phyloP scores from a whole-genome alignment of 2,888 invertebrate genomes.

The Anarsia innoxiella region DNA sequence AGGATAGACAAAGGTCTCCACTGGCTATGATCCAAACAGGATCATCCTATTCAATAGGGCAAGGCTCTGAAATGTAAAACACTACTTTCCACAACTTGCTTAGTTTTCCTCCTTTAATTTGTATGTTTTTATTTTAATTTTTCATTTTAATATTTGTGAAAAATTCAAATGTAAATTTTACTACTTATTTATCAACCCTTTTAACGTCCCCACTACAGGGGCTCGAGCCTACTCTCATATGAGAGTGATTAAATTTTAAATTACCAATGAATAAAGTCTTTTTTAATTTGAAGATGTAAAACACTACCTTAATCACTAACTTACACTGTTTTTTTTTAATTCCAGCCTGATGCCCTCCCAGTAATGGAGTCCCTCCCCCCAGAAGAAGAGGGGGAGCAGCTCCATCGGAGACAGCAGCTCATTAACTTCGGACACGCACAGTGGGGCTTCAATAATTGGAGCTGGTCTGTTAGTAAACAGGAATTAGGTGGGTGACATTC shows the following conservation, averaged over 20 bases:
- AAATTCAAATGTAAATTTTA: neutral
- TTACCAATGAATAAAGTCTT: too few species aligned
- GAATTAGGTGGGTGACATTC: constrained; percentile 53
- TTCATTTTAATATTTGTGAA: neutral
- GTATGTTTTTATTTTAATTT: neutral
- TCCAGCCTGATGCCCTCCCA: constrained; percentile 36
- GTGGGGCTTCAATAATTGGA: constrained; percentile 73
- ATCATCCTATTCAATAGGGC: too few species aligned
- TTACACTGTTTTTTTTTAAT: too few species aligned
- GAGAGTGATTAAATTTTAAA: too few species aligned
- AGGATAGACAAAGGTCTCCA: too few species aligned
- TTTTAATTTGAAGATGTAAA: neutral
- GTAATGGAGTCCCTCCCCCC: constrained; percentile 21
- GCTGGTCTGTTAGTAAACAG: constrained; percentile 65
- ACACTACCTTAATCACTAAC: too few species aligned
- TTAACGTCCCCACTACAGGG: too few species aligned
- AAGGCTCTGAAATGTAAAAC: too few species aligned
- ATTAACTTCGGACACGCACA: constrained; percentile 67
- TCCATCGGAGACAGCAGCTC: constrained; percentile 52
- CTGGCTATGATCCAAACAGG: too few species aligned
- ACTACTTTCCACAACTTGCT: too few species aligned
- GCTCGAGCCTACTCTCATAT: too few species aligned
- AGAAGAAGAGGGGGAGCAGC: constrained; percentile 50
- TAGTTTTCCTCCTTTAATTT: too few species aligned
- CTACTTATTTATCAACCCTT: neutral